Evolutionary conservation across 2,113 vertebrate species (phyloP).

Genomic region (Hippoglossus stenolepis): DNA sequence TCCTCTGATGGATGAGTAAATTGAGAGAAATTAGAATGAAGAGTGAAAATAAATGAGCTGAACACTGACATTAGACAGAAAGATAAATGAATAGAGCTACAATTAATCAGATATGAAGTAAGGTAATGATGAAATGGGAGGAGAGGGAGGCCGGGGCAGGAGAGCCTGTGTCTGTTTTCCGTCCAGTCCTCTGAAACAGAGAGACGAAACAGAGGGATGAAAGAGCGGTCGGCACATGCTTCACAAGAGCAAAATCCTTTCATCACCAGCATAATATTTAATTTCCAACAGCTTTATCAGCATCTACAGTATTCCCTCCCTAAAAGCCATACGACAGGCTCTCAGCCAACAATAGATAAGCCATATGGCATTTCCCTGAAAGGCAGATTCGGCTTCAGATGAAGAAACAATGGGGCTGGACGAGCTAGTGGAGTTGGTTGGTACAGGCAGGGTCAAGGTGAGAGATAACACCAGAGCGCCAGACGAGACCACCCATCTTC

Average conservation of each 20-base stretch:
- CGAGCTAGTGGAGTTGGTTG: conserved; percentile 18
- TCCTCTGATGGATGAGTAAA: conserved; percentile 21
- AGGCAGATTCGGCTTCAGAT: conserved; percentile 60
- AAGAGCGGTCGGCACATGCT: conserved; percentile 62
- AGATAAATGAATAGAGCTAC: conserved; percentile 34
- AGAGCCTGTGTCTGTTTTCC: conserved; percentile 57
- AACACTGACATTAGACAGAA: conserved; percentile 43
- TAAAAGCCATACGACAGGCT: conserved; percentile 58
- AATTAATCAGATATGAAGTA: conserved; percentile 28
- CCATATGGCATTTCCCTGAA: conserved; percentile 57
- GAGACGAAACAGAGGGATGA: conserved; percentile 71
- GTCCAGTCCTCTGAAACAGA: conserved; percentile 70
- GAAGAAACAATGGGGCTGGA: conserved; percentile 50
- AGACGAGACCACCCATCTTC: conserved; percentile 49
- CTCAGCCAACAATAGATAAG: conserved; percentile 63
- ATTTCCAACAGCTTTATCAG: conserved; percentile 66
- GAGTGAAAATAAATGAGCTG: conserved; percentile 17
- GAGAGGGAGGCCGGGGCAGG: conserved; percentile 52
- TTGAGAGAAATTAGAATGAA: conserved; percentile 11
- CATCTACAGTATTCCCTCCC: conserved; percentile 55
- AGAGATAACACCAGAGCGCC: conserved; percentile 42
- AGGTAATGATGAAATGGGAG: conserved; percentile 47
- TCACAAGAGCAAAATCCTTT: conserved; percentile 62
- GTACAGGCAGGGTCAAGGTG: conserved; percentile 53
- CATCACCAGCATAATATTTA: conserved; percentile 60